Evolutionary conservation across 1,140 invertebrate genomes (phyloP), one percentile per base, ranked within the genome.

Genomic region (Pygmarrhopalites habei): DNA sequence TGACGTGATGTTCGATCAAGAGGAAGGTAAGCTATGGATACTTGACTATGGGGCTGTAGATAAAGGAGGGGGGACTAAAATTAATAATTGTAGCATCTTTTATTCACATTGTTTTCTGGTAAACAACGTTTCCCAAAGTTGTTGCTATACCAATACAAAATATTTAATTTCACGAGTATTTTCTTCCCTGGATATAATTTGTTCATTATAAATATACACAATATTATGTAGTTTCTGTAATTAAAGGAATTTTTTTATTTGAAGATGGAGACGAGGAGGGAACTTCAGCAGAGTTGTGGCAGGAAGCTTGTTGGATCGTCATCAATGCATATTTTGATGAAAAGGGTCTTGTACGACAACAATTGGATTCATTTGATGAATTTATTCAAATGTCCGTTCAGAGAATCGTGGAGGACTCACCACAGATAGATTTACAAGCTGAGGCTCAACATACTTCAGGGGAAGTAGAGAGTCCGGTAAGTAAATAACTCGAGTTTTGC

Each of bases 321-420:
- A 99, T 99, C 72, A 95, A 94, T 74, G 92, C 95, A 2, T 99
- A 98, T 78, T 99, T 99, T 78, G 95, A 99, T 76, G 95, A 99
- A 75, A 99, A 99, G 80, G 95, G 92, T 77, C 81, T 99, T 46
- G 95, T 99, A n/a, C 82, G 95, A 53, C 95, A 99, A 74, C 95
- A 99, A 74, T 78, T 99, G 65, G 96, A 99, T 73, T 98, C 93
- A n/a, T 99, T 99, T 78, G 96, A 99, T 82, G 95, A 99, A 79
- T 99, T 99, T 74, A 98, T 99, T 76, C 94, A 98, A 75, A 99
- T 98, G 94, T 98, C 94, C 14, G 94, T 99, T 23, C 95, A 99
- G 74, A 81, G 95, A 69, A 99, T 99, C 76, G 95, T 99, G 1
- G 95, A 98, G 79, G 95, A 99, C 77, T 95, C 95, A 0, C 95